Evolutionary conservation across 2,113 vertebrate species (phyloP).

Genomic region (Etia nguti): DNA sequence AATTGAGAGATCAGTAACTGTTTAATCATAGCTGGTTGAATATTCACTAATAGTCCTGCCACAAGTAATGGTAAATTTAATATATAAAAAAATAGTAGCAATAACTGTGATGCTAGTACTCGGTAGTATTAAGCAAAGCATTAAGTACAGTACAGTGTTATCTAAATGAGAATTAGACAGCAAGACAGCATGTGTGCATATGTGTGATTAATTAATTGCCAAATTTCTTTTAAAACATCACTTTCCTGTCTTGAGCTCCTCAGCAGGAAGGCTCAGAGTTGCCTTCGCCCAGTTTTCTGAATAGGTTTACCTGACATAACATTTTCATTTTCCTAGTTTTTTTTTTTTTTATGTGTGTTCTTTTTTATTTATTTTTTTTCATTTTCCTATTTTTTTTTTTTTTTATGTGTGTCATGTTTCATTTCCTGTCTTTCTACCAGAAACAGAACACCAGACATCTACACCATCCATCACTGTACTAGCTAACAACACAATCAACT

Average conservation of each 20-base stretch:
- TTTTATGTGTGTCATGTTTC: constrained; percentile 21
- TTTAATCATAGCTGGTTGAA: not conserved
- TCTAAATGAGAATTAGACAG: not conserved
- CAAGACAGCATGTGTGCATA: not conserved
- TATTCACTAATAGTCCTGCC: not conserved
- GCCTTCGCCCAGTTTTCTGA: not conserved
- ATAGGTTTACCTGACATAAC: not conserved
- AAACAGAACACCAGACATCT: not conserved
- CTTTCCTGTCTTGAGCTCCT: not conserved
- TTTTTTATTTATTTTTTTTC: not conserved
- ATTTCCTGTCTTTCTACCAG: constrained; percentile 32
- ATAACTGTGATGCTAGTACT: not conserved
- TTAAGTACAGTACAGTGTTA: not conserved
- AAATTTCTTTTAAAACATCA: not conserved
- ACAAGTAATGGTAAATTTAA: not conserved
- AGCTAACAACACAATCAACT: constrained; percentile 7
- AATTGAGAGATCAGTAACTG: not conserved
- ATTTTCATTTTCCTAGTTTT: not conserved
- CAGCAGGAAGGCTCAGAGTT: not conserved
- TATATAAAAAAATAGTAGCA: not conserved
- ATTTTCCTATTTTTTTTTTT: not conserved
- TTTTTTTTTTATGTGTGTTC: not conserved
- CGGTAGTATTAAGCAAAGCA: not conserved
- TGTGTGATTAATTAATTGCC: not conserved
- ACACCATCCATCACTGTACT: constrained; percentile 35